phyloP scores from a whole-genome alignment of 2,113 vertebrate species.

The Paradoxurus hermaphroditus region DNA sequence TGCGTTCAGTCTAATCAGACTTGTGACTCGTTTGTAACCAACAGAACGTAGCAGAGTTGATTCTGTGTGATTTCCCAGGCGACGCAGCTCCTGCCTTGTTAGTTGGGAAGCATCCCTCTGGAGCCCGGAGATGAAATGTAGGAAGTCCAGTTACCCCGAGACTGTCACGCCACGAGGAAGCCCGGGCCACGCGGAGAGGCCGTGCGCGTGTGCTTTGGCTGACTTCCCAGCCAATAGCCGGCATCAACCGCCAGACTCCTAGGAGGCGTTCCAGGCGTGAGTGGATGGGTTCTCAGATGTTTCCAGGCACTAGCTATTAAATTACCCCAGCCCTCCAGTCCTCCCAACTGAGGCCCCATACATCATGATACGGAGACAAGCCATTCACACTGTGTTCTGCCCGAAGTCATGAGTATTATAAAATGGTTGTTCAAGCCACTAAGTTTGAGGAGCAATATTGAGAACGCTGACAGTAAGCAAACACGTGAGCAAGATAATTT shows the following conservation, averaged over 20 bases:
- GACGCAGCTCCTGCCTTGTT: not conserved
- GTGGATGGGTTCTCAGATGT: not conserved
- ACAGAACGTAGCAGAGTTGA: not conserved
- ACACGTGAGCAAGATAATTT: not conserved
- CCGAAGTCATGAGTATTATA: not conserved
- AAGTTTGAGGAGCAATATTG: not conserved
- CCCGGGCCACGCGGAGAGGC: not conserved
- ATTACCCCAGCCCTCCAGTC: not conserved
- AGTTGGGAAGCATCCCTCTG: not conserved
- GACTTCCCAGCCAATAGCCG: not conserved
- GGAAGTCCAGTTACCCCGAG: not conserved
- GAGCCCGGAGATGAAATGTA: not conserved
- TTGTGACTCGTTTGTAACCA: not conserved
- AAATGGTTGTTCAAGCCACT: not conserved
- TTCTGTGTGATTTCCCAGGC: not conserved
- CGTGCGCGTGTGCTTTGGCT: not conserved
- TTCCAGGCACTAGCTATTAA: not conserved
- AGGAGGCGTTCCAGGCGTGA: too few species aligned
- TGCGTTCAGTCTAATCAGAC: not conserved
- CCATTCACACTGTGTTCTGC: not conserved
- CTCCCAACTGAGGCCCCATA: not conserved
- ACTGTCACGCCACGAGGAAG: not conserved
- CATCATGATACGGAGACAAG: not conserved
- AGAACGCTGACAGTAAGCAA: not conserved
- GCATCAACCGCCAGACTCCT: not conserved